Evolutionary conservation across 2,113 vertebrate genomes (phyloP).

Genomic region (Tor tambroides): DNA sequence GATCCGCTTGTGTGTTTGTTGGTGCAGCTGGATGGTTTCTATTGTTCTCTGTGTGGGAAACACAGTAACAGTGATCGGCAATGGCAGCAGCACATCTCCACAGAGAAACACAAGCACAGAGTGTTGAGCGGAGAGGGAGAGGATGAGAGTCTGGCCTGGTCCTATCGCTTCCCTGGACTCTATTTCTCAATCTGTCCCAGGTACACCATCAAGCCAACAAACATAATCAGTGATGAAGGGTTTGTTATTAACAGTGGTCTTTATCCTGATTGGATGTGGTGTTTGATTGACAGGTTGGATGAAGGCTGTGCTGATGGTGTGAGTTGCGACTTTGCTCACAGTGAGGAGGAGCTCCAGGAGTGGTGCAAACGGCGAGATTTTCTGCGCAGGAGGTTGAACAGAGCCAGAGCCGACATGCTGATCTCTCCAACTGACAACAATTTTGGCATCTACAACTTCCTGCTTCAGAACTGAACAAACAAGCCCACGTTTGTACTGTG

Average conservation of each 20-base stretch:
- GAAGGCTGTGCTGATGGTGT: conserved; percentile 82
- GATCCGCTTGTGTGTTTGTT: neutral
- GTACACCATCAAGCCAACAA: neutral
- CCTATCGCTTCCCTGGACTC: conserved; percentile 88
- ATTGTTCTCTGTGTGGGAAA: conserved; percentile 92
- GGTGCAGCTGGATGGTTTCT: conserved; percentile 80
- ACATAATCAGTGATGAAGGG: neutral
- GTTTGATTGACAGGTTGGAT: conserved; percentile 64
- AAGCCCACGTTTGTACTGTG: neutral
- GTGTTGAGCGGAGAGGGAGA: conserved; percentile 91
- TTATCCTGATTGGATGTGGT: neutral
- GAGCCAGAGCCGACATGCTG: conserved; percentile 90
- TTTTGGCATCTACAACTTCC: conserved; percentile 96
- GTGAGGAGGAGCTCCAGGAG: conserved; percentile 88
- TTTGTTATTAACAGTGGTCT: neutral
- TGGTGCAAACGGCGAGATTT: conserved; percentile 88
- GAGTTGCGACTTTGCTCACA: conserved; percentile 90
- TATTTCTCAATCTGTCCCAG: conserved; percentile 86
- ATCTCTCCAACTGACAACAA: conserved; percentile 86
- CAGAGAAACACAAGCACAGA: conserved; percentile 93
- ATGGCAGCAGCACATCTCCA: conserved; percentile 95
- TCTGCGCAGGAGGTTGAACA: conserved; percentile 87
- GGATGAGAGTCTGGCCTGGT: conserved; percentile 87
- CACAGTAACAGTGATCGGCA: conserved; percentile 97
- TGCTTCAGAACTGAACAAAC: conserved; percentile 79